Evolutionary conservation across 92 coral and sea anemone species (phyloP).

Genomic region (Epizoanthus rinbou): DNA sequence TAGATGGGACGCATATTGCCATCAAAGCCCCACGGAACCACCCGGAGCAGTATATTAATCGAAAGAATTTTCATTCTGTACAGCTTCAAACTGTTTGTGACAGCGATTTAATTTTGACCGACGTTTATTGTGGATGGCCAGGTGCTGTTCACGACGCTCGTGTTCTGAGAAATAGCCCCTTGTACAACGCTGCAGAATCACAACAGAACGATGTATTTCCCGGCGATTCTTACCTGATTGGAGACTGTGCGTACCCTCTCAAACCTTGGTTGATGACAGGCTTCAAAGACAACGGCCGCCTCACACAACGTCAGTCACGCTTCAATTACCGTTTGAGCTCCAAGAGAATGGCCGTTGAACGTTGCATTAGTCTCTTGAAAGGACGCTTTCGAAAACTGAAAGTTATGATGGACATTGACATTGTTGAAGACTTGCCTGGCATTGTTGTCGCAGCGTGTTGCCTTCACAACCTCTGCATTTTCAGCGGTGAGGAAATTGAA

Average conservation of each 20-base stretch:
- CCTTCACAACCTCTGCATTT: conserved; percentile 54
- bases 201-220: conserved; percentile 48
- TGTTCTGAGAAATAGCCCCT: conserved; percentile 52
- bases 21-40: conserved; percentile 48
- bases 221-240: conserved; percentile 45
- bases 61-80: conserved; percentile 44
- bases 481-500: conserved; percentile 47
- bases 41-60: conserved; percentile 44
- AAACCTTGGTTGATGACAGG: conserved; percentile 54
- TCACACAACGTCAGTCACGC: conserved; percentile 51
- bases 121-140: conserved; percentile 56
- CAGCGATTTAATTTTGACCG: conserved; percentile 44
- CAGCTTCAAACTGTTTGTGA: conserved; percentile 49
- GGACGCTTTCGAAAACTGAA: conserved; percentile 61
- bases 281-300: conserved; percentile 56
- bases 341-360: conserved; percentile 56
- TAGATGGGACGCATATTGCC: conserved; percentile 48
- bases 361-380: conserved; percentile 58
- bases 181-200: conserved; percentile 46
- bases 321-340: conserved; percentile 58
- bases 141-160: conserved; percentile 58
- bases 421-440: conserved; percentile 40
- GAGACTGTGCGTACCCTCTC: conserved; percentile 55
- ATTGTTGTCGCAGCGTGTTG: conserved; percentile 50
- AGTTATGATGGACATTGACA: conserved; percentile 70